Conservation (phyloP, 2,888 invertebrate genomes). For the Melitaea athalia region DNA sequence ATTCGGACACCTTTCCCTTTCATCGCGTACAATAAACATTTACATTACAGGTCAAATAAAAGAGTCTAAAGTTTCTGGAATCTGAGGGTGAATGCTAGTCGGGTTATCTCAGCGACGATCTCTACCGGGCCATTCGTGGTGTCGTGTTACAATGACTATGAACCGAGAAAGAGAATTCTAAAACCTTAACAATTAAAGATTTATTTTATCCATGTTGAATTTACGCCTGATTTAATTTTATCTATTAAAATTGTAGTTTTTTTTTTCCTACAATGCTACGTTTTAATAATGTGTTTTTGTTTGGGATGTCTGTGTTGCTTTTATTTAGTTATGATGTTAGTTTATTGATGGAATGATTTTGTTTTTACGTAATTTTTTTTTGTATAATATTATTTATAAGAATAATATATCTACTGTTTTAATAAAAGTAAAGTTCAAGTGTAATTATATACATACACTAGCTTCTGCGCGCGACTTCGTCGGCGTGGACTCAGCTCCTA, state of each 20-base stretch:
- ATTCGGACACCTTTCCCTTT: conserved; percentile 23
- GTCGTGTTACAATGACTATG: conserved; percentile 65
- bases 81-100: conserved; percentile 53
- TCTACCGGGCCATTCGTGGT: conserved; percentile 50
- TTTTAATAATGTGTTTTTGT: conserved; percentile 36
- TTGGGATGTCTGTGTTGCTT: not conserved
- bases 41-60: conserved; percentile 51
- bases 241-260: conserved; percentile 43
- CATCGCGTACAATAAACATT: conserved; percentile 35
- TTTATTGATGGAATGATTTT: not conserved
- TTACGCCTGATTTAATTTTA: conserved; percentile 69
- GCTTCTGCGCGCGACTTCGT: too few species aligned
- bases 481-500: too few species aligned
- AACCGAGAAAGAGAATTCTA: conserved; percentile 57
- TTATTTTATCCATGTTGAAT: conserved; percentile 60
- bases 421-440: too few species aligned
- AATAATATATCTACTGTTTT: too few species aligned
- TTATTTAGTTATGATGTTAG: conserved; percentile 14
- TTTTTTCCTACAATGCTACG: conserved; percentile 35
- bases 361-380: too few species aligned
- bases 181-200: conserved; percentile 53
- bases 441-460: too few species aligned
- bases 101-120: conserved; percentile 69
- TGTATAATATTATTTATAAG: too few species aligned
- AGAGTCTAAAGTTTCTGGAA: conserved; percentile 44